Conservation (phyloP, 2,888 invertebrate species). For the Sacculina carcini region DNA sequence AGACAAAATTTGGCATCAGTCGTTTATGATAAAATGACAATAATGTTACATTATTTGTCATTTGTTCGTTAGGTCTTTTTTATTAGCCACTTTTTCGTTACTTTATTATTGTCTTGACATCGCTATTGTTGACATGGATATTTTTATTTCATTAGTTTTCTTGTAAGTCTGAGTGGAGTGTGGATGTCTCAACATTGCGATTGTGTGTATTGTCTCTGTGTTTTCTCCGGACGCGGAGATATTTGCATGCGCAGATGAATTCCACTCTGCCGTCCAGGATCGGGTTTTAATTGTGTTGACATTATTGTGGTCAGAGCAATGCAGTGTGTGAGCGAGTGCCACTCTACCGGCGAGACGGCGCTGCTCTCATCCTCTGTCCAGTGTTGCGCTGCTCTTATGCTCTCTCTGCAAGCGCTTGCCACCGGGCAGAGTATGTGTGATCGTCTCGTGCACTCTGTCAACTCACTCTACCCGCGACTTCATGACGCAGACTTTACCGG, state of each 20-base stretch:
- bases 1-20: too few relatives aligned
- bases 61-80: too few relatives aligned
- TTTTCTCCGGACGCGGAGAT: too few relatives aligned
- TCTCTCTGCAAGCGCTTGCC: constrained; percentile 10
- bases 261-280: not conserved
- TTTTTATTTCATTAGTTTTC: too few relatives aligned
- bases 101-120: too few relatives aligned
- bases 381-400: constrained; percentile 9
- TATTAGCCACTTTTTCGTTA: too few relatives aligned
- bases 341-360: constrained; percentile 4
- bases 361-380: constrained; percentile 7
- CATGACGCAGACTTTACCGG: constrained; percentile 13
- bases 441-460: constrained; percentile 8
- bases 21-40: too few relatives aligned
- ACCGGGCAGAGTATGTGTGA: constrained; percentile 6
- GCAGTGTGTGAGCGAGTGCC: constrained; percentile 8
- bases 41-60: too few relatives aligned
- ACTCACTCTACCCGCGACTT: constrained; percentile 7
- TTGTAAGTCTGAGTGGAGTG: too few relatives aligned
- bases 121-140: too few relatives aligned
- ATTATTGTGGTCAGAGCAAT: not conserved
- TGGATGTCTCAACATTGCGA: too few relatives aligned
- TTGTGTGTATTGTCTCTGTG: too few relatives aligned
- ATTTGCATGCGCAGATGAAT: not conserved
- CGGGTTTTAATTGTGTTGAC: not conserved